Evolutionary conservation across 2,797 vertebrate species (phyloP).

Genomic region (Chaetodon trifasciatus): DNA sequence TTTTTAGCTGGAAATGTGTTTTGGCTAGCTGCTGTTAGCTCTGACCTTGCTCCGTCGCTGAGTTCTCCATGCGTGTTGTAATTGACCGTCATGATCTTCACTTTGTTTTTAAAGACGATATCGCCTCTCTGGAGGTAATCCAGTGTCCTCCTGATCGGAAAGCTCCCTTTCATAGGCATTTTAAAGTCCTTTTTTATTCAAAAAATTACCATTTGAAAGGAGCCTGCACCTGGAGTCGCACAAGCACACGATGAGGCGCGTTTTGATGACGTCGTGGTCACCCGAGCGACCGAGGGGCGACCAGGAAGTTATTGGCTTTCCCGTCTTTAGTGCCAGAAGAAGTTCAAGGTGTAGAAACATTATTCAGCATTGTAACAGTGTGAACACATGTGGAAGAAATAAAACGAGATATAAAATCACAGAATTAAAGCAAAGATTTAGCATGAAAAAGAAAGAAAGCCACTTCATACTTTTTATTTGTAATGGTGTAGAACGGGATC

Average conservation of each 20-base stretch:
- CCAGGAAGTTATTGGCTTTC: not conserved
- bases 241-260: constrained; percentile 23
- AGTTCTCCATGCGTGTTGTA: constrained; percentile 92
- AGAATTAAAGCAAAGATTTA: too few relatives aligned
- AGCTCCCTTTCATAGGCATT: constrained; percentile 97
- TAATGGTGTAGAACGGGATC: not conserved
- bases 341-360: not conserved
- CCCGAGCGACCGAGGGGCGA: too few relatives aligned
- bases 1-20: not conserved
- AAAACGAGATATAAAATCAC: too few relatives aligned
- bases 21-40: constrained; percentile 28
- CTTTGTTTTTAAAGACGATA: constrained; percentile 90
- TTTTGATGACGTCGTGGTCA: constrained; percentile 60
- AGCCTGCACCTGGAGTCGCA: accelerated
- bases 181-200: constrained; percentile 27
- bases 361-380: too few relatives aligned
- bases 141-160: constrained; percentile 93
- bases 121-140: constrained; percentile 93
- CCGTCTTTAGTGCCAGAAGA: not conserved
- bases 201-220: not conserved
- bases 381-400: too few relatives aligned
- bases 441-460: not conserved
- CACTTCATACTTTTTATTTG: not conserved
- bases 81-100: constrained; percentile 97
- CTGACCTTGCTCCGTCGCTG: constrained; percentile 96